Evolutionary conservation across 2,888 invertebrate genomes (phyloP).

Genomic region (Metacarcinus magister): DNA sequence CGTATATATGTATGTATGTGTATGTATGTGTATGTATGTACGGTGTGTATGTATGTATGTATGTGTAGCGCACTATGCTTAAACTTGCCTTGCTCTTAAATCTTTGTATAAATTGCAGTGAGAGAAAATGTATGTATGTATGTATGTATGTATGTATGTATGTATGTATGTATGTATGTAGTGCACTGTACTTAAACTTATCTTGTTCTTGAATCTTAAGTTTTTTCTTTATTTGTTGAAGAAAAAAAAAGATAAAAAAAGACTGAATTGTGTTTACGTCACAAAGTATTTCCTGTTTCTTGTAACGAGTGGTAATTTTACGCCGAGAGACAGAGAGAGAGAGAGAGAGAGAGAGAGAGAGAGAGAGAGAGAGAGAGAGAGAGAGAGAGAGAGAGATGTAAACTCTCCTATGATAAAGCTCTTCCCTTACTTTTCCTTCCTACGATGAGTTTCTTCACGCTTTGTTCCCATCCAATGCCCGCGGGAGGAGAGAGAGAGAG

Average conservation of each 20-base stretch:
- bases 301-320: background rate
- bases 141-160: no score
- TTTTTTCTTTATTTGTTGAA: background rate
- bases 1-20: no score
- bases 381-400: background rate
- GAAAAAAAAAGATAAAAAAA: no score
- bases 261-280: background rate
- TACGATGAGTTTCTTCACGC: conserved; percentile 11
- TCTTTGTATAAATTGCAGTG: no score
- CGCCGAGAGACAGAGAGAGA: background rate
- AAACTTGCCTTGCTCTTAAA: no score
- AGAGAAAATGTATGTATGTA: no score
- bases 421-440: background rate
- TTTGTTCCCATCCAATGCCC: background rate
- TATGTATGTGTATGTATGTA: no score
- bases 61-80: no score
- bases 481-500: background rate
- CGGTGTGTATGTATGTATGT: no score
- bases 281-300: background rate
- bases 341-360: conserved; percentile 4
- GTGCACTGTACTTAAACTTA: no score
- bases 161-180: no score
- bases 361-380: background rate
- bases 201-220: background rate
- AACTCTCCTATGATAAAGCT: background rate